Base-by-base conservation (phyloP, 2,888 invertebrate genomes). In the Rhingia rostrata region DNA sequence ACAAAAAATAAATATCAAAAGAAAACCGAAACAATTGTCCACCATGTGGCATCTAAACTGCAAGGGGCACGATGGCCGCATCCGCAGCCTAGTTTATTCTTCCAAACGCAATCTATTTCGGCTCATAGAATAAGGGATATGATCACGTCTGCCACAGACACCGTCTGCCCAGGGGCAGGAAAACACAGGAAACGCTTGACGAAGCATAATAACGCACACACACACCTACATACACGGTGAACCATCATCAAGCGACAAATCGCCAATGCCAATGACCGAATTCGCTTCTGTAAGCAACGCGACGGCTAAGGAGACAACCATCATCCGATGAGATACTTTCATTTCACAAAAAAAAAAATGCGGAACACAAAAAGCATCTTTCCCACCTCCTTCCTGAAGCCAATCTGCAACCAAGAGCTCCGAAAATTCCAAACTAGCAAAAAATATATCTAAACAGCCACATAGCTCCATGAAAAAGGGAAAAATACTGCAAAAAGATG, bases 381-480 rank as follows among this genome's bases (percentile, higher is more conserved):
- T 72, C 51, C 30, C 51, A 54, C 33, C 58, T 51, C 37, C 70
- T 60, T 45, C 54, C 53, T 54, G 54, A 47, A 69, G 61, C 60
- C 75, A 77, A 67, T 77, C 61, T 77, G 4, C 56, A 58, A 54
- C 61, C 35, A 43, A 75, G 49, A 75, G 77, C 77, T 77, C 78
- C 78, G 78, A 78, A 78, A 78, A 78, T 78, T 78, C 78, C 78
- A 64, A 70, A 70, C 70, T 33, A 63, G 70, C 70, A 78, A 78
- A 70, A 78, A 70, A 64, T 49, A 39, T 56, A 63, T 41, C 78
- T 63, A 63, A 77, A 77, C 69, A 69, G 60, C 32, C 47, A 43
- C 37, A 54, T 51, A 63, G 43, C 56, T 10, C 32, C 14, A 58
- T 77, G 69, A 63, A 63, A 70, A 70, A 70, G 78, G 54, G 35